Base-by-base conservation (phyloP, 2,888 invertebrate species). In the Xanthorhoe designata region DNA sequence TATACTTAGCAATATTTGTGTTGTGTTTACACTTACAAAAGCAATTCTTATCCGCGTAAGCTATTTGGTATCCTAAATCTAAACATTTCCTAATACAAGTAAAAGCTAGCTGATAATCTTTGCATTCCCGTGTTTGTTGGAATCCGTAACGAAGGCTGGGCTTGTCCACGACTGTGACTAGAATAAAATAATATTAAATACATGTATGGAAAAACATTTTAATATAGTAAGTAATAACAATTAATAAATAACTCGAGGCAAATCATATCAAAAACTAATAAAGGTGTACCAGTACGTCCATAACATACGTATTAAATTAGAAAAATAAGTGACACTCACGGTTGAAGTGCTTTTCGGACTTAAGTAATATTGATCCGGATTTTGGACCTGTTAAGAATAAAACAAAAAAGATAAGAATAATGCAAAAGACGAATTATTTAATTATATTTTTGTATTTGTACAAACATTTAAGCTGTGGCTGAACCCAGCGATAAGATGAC, bases 21-120 rank as follows among this genome's bases (percentile, higher is more conserved):
- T 86, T 83, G 51, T 71, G 64, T 19, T 74, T 82, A 77, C 91
- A 92, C 10, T 76, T 83, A 64, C 91, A 92, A 6, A 52, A 50
- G 64, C 91, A 92, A 15, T 82, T 55, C 77, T 80, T 85, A 67
- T 90, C 80, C 1, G 89, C 70, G 49, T 80, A 60, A 9, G 91
- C 91, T 0, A 89, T 73, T 42, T 89, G 85, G 57, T 75, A 91
- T 17, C 79, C 76, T 9, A 75, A 60, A 71, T 85, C 82, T 55
- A 86, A 70, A 75, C 92, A 92, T 75, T 81, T 85, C 69, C 81
- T 80, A 35, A 91, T 74, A 66, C 91, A 92, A 6, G 84, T 9
- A 73, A 79, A 91, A 3, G 86, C 78, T 71, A 80, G 82, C 56
- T 82, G 71, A 52, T 82, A 90, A 45, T 79, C 69, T 32, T 64